phyloP scores from a whole-genome alignment of 1,140 invertebrate genomes.

The Leptinotarsa undecemlineata region DNA sequence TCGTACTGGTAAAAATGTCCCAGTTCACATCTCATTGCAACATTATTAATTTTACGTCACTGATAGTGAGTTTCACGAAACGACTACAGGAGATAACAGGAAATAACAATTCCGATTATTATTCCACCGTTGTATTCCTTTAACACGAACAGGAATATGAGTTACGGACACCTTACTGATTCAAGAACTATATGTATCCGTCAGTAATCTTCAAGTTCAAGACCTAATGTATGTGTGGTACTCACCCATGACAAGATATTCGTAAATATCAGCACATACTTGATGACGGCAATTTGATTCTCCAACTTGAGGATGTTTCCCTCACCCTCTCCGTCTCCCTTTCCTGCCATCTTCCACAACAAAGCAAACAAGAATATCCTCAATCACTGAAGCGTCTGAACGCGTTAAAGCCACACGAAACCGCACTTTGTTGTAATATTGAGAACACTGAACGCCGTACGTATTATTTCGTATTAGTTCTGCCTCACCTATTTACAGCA shows the following conservation, averaged over 20 bases:
- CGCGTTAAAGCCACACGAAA: not conserved
- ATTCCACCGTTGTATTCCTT: too few species aligned
- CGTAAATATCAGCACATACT: slow-evolving; percentile 50
- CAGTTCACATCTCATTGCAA: too few species aligned
- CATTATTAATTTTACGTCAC: too few species aligned
- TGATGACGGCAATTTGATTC: slow-evolving; percentile 51
- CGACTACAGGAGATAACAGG: too few species aligned
- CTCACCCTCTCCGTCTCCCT: slow-evolving; percentile 49
- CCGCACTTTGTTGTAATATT: slow-evolving; percentile 23
- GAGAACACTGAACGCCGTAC: slow-evolving; percentile 18
- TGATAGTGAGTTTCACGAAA: too few species aligned
- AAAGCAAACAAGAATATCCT: slow-evolving; percentile 10
- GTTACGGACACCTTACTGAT: too few species aligned
- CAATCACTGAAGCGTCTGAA: not conserved
- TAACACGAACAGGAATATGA: too few species aligned
- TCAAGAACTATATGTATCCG: too few species aligned
- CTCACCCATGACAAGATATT: slow-evolving; percentile 53
- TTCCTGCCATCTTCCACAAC: slow-evolving; percentile 48
- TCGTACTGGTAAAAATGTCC: too few species aligned
- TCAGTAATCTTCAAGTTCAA: too few species aligned
- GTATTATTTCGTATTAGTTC: slow-evolving; percentile 16
- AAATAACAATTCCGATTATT: too few species aligned
- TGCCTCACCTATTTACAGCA: slow-evolving; percentile 23
- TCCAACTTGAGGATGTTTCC: slow-evolving; percentile 47
- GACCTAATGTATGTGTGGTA: slow-evolving; percentile 8